phyloP scores from a whole-genome alignment of 2,113 vertebrate genomes.

The Acanthisitta chloris region DNA sequence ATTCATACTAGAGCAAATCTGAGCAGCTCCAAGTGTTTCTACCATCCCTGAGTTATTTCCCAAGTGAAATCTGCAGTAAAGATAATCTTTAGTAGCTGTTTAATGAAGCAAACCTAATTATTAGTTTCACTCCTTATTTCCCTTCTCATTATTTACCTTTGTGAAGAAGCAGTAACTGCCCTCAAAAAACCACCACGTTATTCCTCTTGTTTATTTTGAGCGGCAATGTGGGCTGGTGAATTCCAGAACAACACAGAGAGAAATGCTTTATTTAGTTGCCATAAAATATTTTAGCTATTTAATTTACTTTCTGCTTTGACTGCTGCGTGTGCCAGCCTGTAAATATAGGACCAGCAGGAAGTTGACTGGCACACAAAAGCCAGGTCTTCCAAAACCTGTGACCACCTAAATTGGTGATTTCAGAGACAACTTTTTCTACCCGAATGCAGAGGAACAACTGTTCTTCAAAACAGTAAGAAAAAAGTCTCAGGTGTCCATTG shows the following conservation, averaged over 20 bases:
- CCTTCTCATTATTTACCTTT: conserved; percentile 11
- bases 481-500: neutral
- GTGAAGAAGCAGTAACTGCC: neutral
- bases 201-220: neutral
- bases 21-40: neutral
- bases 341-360: neutral
- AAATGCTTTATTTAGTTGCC: neutral
- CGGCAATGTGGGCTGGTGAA: neutral
- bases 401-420: neutral
- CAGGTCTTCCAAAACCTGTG: neutral
- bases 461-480: neutral
- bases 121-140: conserved; percentile 15
- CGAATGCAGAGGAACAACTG: neutral
- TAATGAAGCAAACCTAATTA: conserved; percentile 28
- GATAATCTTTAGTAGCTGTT: neutral
- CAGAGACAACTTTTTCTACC: neutral
- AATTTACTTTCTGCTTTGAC: neutral
- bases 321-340: neutral
- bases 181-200: neutral
- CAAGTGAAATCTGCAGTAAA: neutral
- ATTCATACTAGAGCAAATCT: neutral
- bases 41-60: neutral
- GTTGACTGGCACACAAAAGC: neutral
- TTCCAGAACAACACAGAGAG: neutral
- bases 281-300: neutral